Evolutionary conservation across 2,888 invertebrate species (phyloP).

Genomic region (Brachypterus glaber): DNA sequence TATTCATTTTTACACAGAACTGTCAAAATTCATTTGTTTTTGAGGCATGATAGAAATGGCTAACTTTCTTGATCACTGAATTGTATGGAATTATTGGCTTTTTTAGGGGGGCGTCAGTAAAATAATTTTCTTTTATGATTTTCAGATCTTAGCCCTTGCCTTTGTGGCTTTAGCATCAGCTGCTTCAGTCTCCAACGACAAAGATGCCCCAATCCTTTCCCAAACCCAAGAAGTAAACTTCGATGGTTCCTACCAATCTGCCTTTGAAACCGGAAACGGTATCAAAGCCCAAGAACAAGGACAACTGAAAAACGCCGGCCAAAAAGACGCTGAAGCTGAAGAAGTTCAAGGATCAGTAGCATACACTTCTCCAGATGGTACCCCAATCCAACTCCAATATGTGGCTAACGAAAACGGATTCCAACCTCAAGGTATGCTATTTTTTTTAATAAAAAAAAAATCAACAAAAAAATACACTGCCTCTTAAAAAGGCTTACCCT

Average conservation of each 20-base stretch:
- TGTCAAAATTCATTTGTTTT: too few relatives aligned
- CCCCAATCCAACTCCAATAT: constrained; percentile 42
- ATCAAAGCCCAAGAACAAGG: constrained; percentile 50
- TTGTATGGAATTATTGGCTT: too few relatives aligned
- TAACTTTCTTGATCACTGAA: too few relatives aligned
- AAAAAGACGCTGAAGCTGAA: constrained; percentile 27
- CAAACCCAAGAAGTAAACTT: constrained; percentile 61
- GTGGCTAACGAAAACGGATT: constrained; percentile 62
- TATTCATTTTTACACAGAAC: too few relatives aligned
- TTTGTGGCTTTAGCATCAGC: too few relatives aligned
- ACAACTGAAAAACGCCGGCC: constrained; percentile 47
- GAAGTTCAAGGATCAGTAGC: constrained; percentile 26
- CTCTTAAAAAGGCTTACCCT: too few relatives aligned
- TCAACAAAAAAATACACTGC: too few relatives aligned
- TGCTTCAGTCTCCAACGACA: constrained; percentile 43
- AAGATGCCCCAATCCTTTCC: constrained; percentile 55
- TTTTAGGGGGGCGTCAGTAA: too few relatives aligned
- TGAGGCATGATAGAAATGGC: too few relatives aligned
- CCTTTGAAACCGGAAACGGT: constrained; percentile 53
- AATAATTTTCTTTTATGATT: too few relatives aligned
- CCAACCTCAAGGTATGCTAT: constrained; percentile 52
- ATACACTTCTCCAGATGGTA: constrained; percentile 26
- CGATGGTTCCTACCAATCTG: constrained; percentile 56
- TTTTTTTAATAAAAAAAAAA: too few relatives aligned
- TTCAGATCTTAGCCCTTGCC: too few relatives aligned